Evolutionary conservation across 2,113 vertebrate species (phyloP), one percentile per base, ranked within the genome.

Genomic region (Choloepus hoffmanni): DNA sequence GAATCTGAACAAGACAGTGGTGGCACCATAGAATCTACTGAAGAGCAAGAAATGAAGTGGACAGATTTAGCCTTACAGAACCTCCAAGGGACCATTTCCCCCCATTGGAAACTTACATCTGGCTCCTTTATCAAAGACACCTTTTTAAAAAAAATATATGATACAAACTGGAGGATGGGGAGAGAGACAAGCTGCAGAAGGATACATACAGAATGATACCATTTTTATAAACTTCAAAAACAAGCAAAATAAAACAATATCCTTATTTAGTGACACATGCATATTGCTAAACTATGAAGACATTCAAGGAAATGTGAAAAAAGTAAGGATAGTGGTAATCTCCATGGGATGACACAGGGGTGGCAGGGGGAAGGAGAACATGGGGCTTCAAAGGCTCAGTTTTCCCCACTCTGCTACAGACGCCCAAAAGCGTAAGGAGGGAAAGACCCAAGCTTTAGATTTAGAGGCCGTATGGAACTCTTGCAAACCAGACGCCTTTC

Each of bases 1-100:
- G 99, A 99, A 95, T 99, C 99, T 50, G 99, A 99, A 92, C 99
- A 99, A 97, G 99, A 99, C 98, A 99, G 99, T 0, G 99, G 99
- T 0, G 99, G 99, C 95, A 99, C 99, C 82, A 99, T 99, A 0
- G 99, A 99, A 97, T 99, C 99, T 0, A 99, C 99, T 87, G 99
- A 99, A 96, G 99, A 99, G 87, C 99, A 99, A 96, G 99, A 99
- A 97, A 99, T 99, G 99, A 99, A 99, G 98, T 99, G 99, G 99
- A 99, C 99, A 5, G 99, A 99, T 97, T 97, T 99, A 77, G 99
- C 99, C 68, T 98, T 99, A 48, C 99, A 99, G 96, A 99, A 99
- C 95, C 99, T 99, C 78, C 99, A 99, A 30, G 99, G 99, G 98
- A 99, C 99, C 0, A 98, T 99, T 2, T 50, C 99, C 99, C 0